Conservation (phyloP, 1,140 invertebrate species). For the Goniozus legneri region DNA sequence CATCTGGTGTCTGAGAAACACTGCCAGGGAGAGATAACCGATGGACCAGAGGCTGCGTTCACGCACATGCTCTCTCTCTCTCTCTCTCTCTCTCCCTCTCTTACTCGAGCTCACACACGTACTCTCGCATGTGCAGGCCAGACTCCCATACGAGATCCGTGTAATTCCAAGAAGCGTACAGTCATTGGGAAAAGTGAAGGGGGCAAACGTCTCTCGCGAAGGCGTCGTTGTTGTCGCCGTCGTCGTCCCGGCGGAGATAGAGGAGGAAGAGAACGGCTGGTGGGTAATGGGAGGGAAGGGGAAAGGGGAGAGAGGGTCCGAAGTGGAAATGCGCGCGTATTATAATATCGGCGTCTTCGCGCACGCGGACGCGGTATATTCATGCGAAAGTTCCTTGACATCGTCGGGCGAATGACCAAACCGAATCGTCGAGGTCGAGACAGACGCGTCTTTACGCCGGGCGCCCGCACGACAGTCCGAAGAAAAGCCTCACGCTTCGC, state of each 20-base stretch:
- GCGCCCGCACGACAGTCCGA: no score
- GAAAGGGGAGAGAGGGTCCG: slow-evolving; percentile 9
- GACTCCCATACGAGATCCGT: slow-evolving; percentile 28
- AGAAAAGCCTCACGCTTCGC: slow-evolving; percentile 14
- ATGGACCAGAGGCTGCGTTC: slow-evolving; percentile 25
- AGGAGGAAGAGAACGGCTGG: no score
- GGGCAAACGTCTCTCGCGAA: slow-evolving; percentile 3
- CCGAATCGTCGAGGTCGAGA: slow-evolving; percentile 9
- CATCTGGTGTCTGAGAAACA: slow-evolving; percentile 27
- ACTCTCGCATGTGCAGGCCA: background rate
- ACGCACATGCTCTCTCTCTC: no score
- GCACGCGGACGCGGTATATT: slow-evolving; percentile 31
- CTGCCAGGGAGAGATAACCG: slow-evolving; percentile 32
- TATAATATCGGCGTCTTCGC: no score
- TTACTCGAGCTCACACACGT: background rate
- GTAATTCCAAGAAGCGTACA: slow-evolving; percentile 51
- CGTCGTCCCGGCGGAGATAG: no score
- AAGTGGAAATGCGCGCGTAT: slow-evolving; percentile 26
- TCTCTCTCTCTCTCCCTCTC: no score
- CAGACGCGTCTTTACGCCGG: no score
- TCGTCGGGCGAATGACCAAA: slow-evolving; percentile 23
- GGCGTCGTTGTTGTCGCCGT: slow-evolving; percentile 3
- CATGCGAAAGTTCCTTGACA: slow-evolving; percentile 38
- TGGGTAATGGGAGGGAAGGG: no score
- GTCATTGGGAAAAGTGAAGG: slow-evolving; percentile 43